These are phyloP conservation scores for Hafferia zeledoni DNA, from an alignment of 2,797 vertebrate genomes.

Conservation along the genomic window DNA sequence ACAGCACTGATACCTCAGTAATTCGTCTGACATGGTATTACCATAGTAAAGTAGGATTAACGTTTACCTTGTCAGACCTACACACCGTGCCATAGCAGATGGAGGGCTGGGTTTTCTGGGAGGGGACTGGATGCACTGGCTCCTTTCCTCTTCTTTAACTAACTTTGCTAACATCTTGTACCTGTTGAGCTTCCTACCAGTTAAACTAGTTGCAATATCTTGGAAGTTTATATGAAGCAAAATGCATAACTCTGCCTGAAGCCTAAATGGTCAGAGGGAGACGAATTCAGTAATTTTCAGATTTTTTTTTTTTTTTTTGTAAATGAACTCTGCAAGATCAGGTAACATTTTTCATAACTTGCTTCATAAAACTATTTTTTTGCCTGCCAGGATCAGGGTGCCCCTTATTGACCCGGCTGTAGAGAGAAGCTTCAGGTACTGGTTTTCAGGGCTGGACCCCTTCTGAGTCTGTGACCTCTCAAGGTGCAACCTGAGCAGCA, in stretches of 20 bases:
- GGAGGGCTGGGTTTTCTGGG: not conserved
- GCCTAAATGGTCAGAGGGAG: not conserved
- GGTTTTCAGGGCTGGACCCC: not conserved
- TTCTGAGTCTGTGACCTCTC: not conserved
- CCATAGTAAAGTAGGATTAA: constrained; percentile 22
- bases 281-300: not conserved
- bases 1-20: constrained; percentile 20
- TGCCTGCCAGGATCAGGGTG: rapidly evolving
- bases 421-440: not conserved
- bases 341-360: not conserved
- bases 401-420: not conserved
- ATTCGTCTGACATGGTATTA: constrained; percentile 42
- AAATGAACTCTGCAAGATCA: not conserved
- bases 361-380: not conserved
- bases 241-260: not conserved
- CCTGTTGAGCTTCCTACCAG: not conserved
- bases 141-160: not conserved
- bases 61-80: not conserved
- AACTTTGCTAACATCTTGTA: not conserved
- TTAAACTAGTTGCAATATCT: not conserved
- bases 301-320: not conserved
- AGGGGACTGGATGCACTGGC: not conserved
- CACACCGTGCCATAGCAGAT: rapidly evolving
- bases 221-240: not conserved
- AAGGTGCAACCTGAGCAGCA: not conserved